Evolutionary conservation across 2,113 vertebrate species (phyloP).

Genomic region (Odocoileus virginianus): DNA sequence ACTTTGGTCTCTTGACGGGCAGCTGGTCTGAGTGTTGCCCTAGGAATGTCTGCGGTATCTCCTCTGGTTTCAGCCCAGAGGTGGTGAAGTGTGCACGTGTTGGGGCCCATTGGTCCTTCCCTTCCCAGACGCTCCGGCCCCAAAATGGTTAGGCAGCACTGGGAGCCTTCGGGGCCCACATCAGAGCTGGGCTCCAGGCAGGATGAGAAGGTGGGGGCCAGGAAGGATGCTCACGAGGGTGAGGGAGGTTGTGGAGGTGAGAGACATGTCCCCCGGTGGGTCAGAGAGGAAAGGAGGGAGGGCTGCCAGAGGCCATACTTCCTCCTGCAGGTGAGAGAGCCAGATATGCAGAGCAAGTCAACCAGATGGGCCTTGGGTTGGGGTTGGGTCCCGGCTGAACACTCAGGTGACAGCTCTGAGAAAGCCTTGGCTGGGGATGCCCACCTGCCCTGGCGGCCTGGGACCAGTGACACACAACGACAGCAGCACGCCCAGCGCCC

Average conservation of each 20-base stretch:
- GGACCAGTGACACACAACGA: neutral
- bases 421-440: neutral
- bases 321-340: neutral
- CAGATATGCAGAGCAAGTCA: accelerated
- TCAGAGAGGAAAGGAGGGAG: accelerated
- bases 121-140: accelerated
- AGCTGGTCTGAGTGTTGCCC: neutral
- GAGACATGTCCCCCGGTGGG: neutral
- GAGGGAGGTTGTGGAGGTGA: neutral
- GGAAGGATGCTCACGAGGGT: accelerated
- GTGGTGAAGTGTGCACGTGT: accelerated
- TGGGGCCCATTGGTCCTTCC: accelerated
- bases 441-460: accelerated
- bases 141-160: neutral
- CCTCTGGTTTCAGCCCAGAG: accelerated
- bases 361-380: neutral
- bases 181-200: neutral
- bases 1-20: neutral
- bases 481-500: accelerated
- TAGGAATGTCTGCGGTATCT: accelerated
- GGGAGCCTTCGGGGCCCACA: neutral
- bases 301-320: accelerated
- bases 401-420: neutral
- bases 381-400: neutral
- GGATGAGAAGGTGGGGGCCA: neutral